Conservation (phyloP, 1,140 invertebrate genomes). For the Lasioglossum baleicum region DNA sequence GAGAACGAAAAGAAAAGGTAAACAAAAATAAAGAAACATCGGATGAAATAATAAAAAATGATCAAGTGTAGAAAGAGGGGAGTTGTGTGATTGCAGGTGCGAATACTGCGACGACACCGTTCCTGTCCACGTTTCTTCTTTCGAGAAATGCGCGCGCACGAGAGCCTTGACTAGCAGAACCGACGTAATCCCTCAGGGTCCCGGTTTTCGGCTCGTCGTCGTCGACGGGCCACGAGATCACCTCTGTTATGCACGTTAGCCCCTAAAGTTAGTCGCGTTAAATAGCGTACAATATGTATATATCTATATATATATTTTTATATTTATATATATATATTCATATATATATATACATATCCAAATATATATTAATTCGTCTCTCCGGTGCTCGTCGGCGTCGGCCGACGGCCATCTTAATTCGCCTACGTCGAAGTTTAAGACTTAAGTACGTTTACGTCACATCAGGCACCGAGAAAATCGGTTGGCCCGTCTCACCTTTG, state of each 20-base stretch:
- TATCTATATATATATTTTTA: not conserved
- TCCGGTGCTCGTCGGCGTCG: not conserved
- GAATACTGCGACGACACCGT: no score
- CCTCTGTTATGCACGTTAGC: constrained; percentile 30
- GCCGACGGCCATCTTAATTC: no score
- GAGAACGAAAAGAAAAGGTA: no score
- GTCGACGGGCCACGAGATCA: not conserved
- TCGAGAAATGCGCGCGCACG: constrained; percentile 10
- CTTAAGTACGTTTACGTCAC: constrained; percentile 29
- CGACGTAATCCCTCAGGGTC: constrained; percentile 44
- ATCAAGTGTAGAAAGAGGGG: no score
- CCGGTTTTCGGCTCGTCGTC: constrained; percentile 7
- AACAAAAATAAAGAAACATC: no score
- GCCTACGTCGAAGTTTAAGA: constrained; percentile 9
- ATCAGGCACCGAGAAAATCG: no score
- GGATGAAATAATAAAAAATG: no score
- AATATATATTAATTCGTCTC: constrained; percentile 22
- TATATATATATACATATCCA: no score
- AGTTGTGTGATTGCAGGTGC: no score
- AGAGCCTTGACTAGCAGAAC: constrained; percentile 48
- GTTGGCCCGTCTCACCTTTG: not conserved
- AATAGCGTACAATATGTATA: constrained; percentile 22
- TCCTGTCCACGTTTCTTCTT: not conserved
- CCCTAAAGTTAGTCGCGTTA: constrained; percentile 30
- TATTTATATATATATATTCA: not conserved